Base-by-base conservation (phyloP, 2,888 invertebrate species). In the Andrena dorsata region DNA sequence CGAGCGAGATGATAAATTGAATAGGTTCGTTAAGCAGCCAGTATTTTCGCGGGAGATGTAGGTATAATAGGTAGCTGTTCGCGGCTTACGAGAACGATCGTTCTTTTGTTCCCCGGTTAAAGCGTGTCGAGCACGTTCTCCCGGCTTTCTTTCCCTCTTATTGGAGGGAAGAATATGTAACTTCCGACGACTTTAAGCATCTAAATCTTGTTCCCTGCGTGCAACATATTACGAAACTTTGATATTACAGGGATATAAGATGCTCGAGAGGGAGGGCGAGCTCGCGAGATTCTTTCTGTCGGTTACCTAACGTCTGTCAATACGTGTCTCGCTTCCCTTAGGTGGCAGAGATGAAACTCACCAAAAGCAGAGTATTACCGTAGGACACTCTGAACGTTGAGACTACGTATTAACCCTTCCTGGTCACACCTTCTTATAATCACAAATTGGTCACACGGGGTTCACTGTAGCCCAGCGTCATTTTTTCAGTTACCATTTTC, bases 1-100 rank as follows among this genome's bases (percentile, higher is more conserved):
- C 82, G 77, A 76, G 82, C 75, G 41, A 78, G 73, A 72, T 86
- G 86, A 88, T 88, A 80, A 88, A 87, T 86, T 82, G 78, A 84
- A 86, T 79, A 81, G 76, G 78, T 87, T 88, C 76, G 79, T 86
- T 88, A 84, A 83, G 76, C 83, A 81, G 76, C 80, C 72, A 68
- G 74, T 76, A 83, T 82, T 84, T 84, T 84, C 76, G 76, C 80
- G 53, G 65, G 72, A 69, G 75, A 73, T 64, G 70, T 76, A 73
- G 60, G 70, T 76, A 82, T 83, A 84, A 84, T 84, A 35, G 35
- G 10, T 35, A 79, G 75, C 76, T 79, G 72, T 70, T 79, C 76
- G 69, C 69, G 75, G 64, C 72, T 79, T 83, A 68, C 65, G 53
- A 23, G 23, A 28, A n/a, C n/a, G 51, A 49, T 63, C 68, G 61